These are phyloP conservation scores for Boulengeromyrus knoepffleri DNA, from an alignment of 2,113 vertebrate species.

Conservation along the genomic window DNA sequence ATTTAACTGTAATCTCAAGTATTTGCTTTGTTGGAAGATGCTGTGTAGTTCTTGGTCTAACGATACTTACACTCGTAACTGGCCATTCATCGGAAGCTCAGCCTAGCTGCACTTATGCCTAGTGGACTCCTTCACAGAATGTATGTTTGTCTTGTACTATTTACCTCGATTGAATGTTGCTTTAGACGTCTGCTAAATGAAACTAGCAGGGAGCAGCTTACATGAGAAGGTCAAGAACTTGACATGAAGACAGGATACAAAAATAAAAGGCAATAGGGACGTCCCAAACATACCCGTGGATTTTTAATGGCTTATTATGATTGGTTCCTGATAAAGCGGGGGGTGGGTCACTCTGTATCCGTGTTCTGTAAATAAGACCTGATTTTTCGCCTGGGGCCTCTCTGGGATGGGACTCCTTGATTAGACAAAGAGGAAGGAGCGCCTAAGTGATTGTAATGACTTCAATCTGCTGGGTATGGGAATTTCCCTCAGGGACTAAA, in stretches of 20 bases:
- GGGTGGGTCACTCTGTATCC: constrained; percentile 27
- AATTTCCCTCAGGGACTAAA: neutral
- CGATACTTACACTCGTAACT: neutral
- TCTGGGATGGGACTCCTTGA: constrained; percentile 38
- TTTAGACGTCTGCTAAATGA: neutral
- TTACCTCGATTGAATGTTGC: neutral
- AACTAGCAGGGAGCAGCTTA: neutral
- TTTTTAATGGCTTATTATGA: neutral
- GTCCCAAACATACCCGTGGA: neutral
- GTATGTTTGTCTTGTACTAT: neutral
- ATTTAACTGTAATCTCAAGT: neutral
- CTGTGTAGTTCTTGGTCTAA: neutral
- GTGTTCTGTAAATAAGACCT: constrained; percentile 30
- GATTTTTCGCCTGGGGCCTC: constrained; percentile 31
- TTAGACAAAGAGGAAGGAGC: constrained; percentile 40
- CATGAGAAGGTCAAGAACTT: neutral
- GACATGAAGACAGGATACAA: neutral
- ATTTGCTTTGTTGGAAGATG: neutral
- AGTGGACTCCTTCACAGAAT: neutral
- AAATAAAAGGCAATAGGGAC: neutral
- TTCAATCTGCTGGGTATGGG: constrained; percentile 34
- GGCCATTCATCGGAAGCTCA: neutral
- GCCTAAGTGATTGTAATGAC: constrained; percentile 49
- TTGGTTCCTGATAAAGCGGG: constrained; percentile 2
- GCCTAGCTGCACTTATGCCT: neutral